Evolutionary conservation across 2,888 invertebrate species (phyloP).

Genomic region (Hipparchia sbordonii): DNA sequence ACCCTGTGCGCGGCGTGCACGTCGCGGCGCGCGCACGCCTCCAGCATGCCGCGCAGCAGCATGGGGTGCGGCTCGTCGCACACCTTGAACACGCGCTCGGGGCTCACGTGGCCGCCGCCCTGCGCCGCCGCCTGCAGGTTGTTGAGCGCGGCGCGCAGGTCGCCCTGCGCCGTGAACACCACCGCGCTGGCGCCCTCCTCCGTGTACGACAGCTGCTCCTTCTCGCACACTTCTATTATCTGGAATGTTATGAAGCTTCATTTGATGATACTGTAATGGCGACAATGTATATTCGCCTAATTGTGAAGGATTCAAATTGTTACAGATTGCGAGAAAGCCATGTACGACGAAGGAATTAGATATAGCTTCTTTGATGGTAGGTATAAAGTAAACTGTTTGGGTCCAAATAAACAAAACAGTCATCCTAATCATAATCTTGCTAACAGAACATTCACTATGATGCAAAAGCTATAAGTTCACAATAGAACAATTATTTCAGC

Average conservation of each 20-base stretch:
- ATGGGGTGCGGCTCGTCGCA: conserved; percentile 99
- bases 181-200: conserved; percentile 98
- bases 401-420: too few relatives aligned
- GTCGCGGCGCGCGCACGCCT: conserved; percentile 90
- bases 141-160: conserved; percentile 98
- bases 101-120: conserved; percentile 92
- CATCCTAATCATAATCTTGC: too few relatives aligned
- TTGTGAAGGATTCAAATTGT: too few relatives aligned
- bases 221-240: conserved; percentile 72
- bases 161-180: conserved; percentile 99
- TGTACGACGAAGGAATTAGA: too few relatives aligned
- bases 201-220: conserved; percentile 87
- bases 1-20: conserved; percentile 92
- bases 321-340: too few relatives aligned
- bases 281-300: too few relatives aligned
- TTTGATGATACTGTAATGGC: not conserved
- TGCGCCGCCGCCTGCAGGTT: conserved; percentile 96
- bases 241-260: conserved; percentile 39
- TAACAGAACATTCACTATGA: too few relatives aligned
- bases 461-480: too few relatives aligned
- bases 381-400: too few relatives aligned
- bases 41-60: conserved; percentile 94
- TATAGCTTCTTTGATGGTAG: too few relatives aligned
- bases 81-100: conserved; percentile 98
- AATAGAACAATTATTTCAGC: too few relatives aligned